Base-by-base conservation (phyloP, 2,797 vertebrate genomes). In the Garrulus glandarius region DNA sequence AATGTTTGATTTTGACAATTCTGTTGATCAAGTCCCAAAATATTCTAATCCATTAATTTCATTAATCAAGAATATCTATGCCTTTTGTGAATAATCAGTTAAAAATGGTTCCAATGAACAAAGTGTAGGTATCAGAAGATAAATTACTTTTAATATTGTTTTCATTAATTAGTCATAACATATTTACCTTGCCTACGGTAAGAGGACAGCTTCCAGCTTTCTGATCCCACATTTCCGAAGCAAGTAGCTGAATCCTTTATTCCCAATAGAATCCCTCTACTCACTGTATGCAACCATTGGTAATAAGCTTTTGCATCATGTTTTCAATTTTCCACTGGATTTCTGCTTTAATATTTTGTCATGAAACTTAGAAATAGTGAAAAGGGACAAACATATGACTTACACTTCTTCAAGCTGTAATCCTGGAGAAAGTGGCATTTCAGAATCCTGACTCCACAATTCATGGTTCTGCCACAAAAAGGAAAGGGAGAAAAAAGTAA, bases 401-500 rank as follows among this genome's bases (percentile, higher is more conserved):
- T 94, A 95, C 90, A 82, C 78, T 72, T 96, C 79, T 53, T 60
- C 83, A 81, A 92, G 55, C 30, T 79, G 68, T 74, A 87, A 85
- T 89, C 74, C 87, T 41, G 27, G 26, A 78, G 64, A 78, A 95
- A 91, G 14, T 7, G 84, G 24, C 13, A 29, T 87, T 92, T 96
- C 57, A 56, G 63, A 84, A 80, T 78, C 30, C 1, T 52, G 67
- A 89, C 81, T 55, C 75, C 70, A 41, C 52, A 93, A 88, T 71
- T 94, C 67, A 64, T 50, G 41, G 60, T 74, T 88, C 92, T 96
- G 13, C 50, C 52, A 79, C 85, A 93, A 96, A 87, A 37, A 96
- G 94, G 65, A 36, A 84, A 76, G 84, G 37, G 86, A 22, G 37
- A 46, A 59, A 95, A 87, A 57, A 86, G 64, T 20, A 85, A 61